Percentiles rank a stretch among this genome's conserved stretches.
Conservation (phyloP, 2,113 vertebrate species). For the Eublepharis macularius region DNA sequence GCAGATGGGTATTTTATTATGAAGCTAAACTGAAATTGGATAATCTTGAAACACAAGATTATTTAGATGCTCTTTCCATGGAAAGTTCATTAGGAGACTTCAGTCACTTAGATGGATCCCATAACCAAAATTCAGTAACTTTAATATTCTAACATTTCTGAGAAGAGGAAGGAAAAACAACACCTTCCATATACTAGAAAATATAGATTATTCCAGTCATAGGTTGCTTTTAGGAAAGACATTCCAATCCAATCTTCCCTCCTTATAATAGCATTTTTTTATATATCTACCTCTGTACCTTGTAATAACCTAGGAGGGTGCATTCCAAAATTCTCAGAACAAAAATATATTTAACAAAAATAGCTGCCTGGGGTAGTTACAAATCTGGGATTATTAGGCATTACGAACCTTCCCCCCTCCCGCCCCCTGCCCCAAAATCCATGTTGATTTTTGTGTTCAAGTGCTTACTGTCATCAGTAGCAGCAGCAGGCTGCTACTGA, state of each 20-base stretch:
- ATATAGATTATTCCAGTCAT: not conserved
- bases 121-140: constrained; percentile 38
- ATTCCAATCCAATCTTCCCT: not conserved
- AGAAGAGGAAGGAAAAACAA: constrained; percentile 12
- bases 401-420: no score
- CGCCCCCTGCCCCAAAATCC: no score
- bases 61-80: constrained; percentile 42
- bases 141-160: constrained; percentile 23
- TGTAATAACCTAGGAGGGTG: no score
- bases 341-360: no score
- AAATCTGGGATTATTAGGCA: no score
- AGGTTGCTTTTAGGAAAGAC: not conserved
- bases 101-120: constrained; percentile 18
- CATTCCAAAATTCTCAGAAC: no score
- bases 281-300: not conserved
- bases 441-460: no score
- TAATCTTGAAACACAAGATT: constrained; percentile 35
- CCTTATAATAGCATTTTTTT: not conserved
- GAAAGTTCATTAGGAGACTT: constrained; percentile 42
- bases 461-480: no score
- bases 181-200: not conserved
- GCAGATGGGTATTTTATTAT: constrained; percentile 19
- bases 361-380: no score
- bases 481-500: no score
- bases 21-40: constrained; percentile 32